Conservation (phyloP, 2,113 vertebrate species). For the Epinephelus cyanopodus region DNA sequence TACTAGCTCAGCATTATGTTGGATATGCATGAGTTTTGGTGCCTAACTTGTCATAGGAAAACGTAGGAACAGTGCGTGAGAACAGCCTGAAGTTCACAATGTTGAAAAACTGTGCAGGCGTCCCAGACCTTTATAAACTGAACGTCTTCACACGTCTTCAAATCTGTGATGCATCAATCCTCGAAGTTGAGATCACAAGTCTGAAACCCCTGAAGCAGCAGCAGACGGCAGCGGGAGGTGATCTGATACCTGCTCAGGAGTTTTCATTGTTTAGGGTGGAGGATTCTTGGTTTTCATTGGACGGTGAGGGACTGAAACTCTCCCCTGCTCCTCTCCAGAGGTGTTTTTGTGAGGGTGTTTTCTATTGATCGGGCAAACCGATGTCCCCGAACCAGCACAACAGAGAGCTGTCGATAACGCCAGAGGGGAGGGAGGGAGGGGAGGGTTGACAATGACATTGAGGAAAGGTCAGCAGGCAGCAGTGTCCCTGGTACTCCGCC, state of each 20-base stretch:
- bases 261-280: not conserved
- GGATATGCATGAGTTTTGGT: too few relatives aligned
- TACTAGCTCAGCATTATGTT: too few relatives aligned
- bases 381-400: slow-evolving; percentile 29
- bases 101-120: too few relatives aligned
- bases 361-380: slow-evolving; percentile 45
- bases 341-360: slow-evolving; percentile 31
- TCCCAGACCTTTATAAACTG: too few relatives aligned
- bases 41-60: too few relatives aligned
- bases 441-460: slow-evolving; percentile 44
- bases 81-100: too few relatives aligned
- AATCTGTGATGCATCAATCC: not conserved
- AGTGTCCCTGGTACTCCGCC: slow-evolving; percentile 17
- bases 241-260: not conserved
- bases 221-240: not conserved
- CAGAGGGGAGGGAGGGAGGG: not conserved
- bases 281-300: not conserved
- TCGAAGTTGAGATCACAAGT: not conserved
- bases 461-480: slow-evolving; percentile 53
- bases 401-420: slow-evolving; percentile 35
- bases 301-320: not conserved
- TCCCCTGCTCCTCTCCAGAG: not conserved
- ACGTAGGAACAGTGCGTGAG: too few relatives aligned
- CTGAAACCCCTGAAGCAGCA: not conserved
- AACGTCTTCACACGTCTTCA: too few relatives aligned